A percentile compares a stretch with the other conserved stretches of the same genome.
Evolutionary conservation across 2,113 vertebrate species (phyloP).

Genomic region (Microtus oregoni): DNA sequence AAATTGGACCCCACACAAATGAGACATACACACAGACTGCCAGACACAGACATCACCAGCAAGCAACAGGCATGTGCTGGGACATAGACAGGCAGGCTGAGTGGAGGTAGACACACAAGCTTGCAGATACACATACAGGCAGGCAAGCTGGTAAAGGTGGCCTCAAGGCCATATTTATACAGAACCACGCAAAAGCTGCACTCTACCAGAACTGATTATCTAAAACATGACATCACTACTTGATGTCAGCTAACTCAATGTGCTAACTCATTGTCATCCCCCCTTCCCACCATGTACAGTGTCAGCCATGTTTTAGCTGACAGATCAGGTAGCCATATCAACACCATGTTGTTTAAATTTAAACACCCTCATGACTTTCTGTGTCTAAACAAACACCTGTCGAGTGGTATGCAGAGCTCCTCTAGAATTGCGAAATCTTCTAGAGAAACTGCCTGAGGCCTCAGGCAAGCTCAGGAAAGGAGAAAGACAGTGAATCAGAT

Average conservation of each 20-base stretch:
- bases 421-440: neutral
- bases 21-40: no score
- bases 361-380: neutral
- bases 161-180: neutral
- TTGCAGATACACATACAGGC: no score
- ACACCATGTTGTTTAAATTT: neutral
- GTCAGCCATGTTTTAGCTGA: neutral
- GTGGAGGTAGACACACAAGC: no score
- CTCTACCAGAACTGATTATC: neutral
- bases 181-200: neutral
- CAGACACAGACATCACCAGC: no score
- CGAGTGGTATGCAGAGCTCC: neutral
- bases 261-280: neutral
- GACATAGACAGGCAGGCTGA: no score
- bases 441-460: neutral
- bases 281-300: neutral
- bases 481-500: neutral
- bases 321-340: neutral
- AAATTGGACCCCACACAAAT: neutral
- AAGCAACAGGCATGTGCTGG: no score
- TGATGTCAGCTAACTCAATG: neutral
- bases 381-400: neutral
- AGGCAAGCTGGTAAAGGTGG: neutral
- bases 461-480: neutral
- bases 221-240: neutral